These are phyloP conservation scores for Stegodyphus mimosarum DNA, from an alignment of 1,140 invertebrate species.

Conservation along the genomic window DNA sequence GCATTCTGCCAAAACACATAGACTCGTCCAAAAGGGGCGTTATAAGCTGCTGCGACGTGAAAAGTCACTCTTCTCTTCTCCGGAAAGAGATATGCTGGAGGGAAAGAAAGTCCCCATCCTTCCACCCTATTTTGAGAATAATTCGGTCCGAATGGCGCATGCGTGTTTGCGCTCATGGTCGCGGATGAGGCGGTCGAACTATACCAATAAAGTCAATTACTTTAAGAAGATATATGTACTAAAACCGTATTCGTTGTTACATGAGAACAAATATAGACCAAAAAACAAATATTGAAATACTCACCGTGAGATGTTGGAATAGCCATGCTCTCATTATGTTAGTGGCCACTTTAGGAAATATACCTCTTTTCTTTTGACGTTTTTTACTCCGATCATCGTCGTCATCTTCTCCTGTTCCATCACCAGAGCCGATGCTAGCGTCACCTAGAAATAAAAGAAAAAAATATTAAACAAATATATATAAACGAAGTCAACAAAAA, in stretches of 20 bases:
- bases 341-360: constrained; percentile 75
- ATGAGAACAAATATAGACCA: background rate
- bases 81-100: too few relatives aligned
- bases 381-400: constrained; percentile 66
- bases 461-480: background rate
- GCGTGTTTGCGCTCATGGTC: too few relatives aligned
- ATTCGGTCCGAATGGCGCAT: too few relatives aligned
- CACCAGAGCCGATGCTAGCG: constrained; percentile 65
- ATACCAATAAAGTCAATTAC: background rate
- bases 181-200: too few relatives aligned
- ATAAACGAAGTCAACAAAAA: too few relatives aligned
- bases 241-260: background rate
- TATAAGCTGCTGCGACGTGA: too few relatives aligned
- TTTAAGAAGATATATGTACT: background rate
- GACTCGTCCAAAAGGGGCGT: too few relatives aligned
- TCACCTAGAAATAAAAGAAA: constrained; percentile 62
- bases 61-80: too few relatives aligned
- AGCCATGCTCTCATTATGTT: constrained; percentile 76
- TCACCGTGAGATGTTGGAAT: constrained; percentile 75
- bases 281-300: constrained; percentile 35
- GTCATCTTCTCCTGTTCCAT: constrained; percentile 66
- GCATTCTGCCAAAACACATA: too few relatives aligned
- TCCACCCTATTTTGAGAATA: too few relatives aligned
- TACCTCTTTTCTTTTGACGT: constrained; percentile 73
- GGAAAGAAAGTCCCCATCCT: too few relatives aligned